Conservation (phyloP, 2,888 invertebrate species). For the Sinohyriopsis cumingii region DNA sequence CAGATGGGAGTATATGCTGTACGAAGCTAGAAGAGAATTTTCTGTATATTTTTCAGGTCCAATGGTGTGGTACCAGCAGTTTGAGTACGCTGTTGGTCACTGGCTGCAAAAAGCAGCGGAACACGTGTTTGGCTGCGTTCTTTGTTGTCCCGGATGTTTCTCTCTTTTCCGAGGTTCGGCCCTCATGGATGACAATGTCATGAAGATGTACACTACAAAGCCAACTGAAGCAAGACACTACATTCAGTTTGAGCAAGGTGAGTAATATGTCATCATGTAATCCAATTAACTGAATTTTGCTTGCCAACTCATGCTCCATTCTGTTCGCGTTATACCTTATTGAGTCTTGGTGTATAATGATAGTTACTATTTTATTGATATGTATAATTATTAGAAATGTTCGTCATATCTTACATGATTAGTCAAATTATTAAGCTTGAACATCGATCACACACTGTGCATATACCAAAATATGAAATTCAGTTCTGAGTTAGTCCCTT, state of each 20-base stretch:
- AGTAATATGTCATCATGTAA: neutral
- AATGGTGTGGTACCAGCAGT: slow-evolving; percentile 99
- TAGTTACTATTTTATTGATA: no score
- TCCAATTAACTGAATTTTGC: no score
- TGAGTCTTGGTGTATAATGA: no score
- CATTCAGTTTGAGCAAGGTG: slow-evolving; percentile 93
- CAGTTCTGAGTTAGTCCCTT: no score
- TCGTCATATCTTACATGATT: no score
- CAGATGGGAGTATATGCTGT: neutral
- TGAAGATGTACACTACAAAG: slow-evolving; percentile 88
- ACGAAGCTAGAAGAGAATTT: neutral
- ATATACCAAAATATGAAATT: no score
- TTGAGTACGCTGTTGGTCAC: slow-evolving; percentile 99
- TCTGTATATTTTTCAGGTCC: slow-evolving; percentile 78
- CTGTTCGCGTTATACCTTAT: no score
- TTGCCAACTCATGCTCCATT: no score
- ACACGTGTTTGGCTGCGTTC: slow-evolving; percentile 98
- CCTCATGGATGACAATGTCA: slow-evolving; percentile 91
- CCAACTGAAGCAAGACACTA: slow-evolving; percentile 84
- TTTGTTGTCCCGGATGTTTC: slow-evolving; percentile 94
- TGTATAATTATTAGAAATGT: no score
- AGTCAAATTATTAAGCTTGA: no score
- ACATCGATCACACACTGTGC: no score
- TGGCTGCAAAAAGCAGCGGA: slow-evolving; percentile 99
- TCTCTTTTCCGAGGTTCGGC: slow-evolving; percentile 90